These are phyloP conservation scores for Phenacoccus solenopsis DNA, from an alignment of 1,140 invertebrate species.

Conservation along the genomic window DNA sequence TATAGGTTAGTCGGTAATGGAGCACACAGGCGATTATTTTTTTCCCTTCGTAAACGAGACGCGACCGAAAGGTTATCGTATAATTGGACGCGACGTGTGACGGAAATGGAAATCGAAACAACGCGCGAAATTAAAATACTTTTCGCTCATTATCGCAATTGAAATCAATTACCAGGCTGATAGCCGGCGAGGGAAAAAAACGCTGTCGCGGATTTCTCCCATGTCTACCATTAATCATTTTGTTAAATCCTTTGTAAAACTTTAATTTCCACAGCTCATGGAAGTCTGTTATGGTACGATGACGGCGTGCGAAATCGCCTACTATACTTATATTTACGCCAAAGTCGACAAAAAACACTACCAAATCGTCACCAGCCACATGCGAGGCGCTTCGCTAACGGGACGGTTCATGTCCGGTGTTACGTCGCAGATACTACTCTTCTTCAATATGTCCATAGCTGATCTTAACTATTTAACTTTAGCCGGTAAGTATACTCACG, in stretches of 20 bases:
- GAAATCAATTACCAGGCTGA: neutral
- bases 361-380: slow-evolving; percentile 62
- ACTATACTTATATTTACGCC: slow-evolving; percentile 85
- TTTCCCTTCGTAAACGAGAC: no score
- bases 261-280: slow-evolving; percentile 33
- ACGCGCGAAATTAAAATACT: no score
- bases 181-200: neutral
- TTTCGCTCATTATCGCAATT: neutral
- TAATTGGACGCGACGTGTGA: no score
- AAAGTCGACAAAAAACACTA: slow-evolving; percentile 66
- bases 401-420: slow-evolving; percentile 44
- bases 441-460: slow-evolving; percentile 9
- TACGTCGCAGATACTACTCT: slow-evolving; percentile 23
- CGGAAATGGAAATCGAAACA: no score
- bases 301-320: slow-evolving; percentile 78
- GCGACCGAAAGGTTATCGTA: no score
- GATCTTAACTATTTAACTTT: slow-evolving; percentile 21
- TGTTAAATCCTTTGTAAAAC: neutral
- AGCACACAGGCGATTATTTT: no score
- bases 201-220: neutral
- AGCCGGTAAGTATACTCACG: neutral
- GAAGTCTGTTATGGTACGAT: slow-evolving; percentile 61
- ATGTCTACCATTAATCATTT: neutral
- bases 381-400: slow-evolving; percentile 51
- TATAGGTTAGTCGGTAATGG: no score